Conservation (phyloP, 2,888 invertebrate genomes). For the Acanthacorydalis orientalis region DNA sequence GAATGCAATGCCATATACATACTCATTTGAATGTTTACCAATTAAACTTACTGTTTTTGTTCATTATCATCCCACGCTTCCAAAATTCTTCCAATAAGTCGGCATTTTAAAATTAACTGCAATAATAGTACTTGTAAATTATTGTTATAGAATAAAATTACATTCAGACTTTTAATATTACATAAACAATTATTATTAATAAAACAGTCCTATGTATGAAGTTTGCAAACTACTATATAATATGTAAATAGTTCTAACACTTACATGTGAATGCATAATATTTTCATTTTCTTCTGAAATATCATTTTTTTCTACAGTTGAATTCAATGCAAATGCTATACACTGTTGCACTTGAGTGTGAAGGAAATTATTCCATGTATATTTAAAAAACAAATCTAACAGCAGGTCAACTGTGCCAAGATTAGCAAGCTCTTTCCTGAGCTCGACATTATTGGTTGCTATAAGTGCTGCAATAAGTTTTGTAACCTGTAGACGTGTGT, state of each 20-base stretch:
- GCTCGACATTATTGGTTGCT: constrained; percentile 49
- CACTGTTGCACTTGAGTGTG: constrained; percentile 79
- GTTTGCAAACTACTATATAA: too few relatives aligned
- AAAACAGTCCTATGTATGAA: too few relatives aligned
- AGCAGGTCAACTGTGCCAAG: constrained; percentile 41
- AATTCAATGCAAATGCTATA: constrained; percentile 49
- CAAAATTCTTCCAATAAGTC: constrained; percentile 61
- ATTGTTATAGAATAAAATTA: too few relatives aligned
- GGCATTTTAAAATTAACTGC: constrained; percentile 64
- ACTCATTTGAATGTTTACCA: too few relatives aligned
- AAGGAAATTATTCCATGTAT: constrained; percentile 89
- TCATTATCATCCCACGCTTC: constrained; percentile 70
- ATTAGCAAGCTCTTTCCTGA: constrained; percentile 44
- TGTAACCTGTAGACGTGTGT: constrained; percentile 62
- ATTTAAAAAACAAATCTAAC: constrained; percentile 77
- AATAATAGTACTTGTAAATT: constrained; percentile 19
- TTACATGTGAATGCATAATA: constrained; percentile 38
- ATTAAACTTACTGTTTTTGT: constrained; percentile 47
- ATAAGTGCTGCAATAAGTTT: constrained; percentile 63
- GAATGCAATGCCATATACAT: not conserved
- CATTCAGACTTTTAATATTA: too few relatives aligned
- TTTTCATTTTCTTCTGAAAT: constrained; percentile 20
- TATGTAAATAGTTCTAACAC: constrained; percentile 10
- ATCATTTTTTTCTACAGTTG: constrained; percentile 23
- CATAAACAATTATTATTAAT: too few relatives aligned